phyloP scores from a whole-genome alignment of 2,113 vertebrate genomes.

The Xyliphius kryptos region DNA sequence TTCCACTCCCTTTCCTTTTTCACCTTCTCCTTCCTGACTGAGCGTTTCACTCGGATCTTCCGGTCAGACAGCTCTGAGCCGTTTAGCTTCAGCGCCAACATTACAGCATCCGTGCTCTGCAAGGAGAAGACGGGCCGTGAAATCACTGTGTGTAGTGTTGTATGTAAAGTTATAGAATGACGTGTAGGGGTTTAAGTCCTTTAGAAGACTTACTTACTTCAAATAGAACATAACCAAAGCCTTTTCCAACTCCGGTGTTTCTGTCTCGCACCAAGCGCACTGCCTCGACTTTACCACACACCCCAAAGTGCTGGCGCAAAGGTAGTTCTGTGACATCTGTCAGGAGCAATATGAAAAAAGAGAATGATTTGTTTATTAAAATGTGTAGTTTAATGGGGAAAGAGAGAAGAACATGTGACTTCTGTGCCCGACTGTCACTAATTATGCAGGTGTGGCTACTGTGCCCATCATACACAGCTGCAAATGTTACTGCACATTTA shows the following conservation, averaged over 20 bases:
- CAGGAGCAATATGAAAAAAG: too few relatives aligned
- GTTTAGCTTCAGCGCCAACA: slow-evolving; percentile 81
- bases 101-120: slow-evolving; percentile 79
- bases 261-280: slow-evolving; percentile 82
- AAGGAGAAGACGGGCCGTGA: too few relatives aligned
- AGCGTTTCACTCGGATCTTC: slow-evolving; percentile 75
- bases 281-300: slow-evolving; percentile 70
- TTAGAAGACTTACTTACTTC: slow-evolving; percentile 69
- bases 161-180: too few relatives aligned
- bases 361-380: too few relatives aligned
- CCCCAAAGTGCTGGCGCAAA: slow-evolving; percentile 73
- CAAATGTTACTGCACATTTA: too few relatives aligned
- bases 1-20: background rate
- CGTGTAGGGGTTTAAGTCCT: too few relatives aligned
- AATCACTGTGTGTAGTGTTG: too few relatives aligned
- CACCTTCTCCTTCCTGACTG: slow-evolving; percentile 63
- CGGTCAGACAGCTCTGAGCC: slow-evolving; percentile 72
- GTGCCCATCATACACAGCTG: too few relatives aligned
- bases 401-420: too few relatives aligned
- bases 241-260: slow-evolving; percentile 77
- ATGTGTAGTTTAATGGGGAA: too few relatives aligned
- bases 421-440: too few relatives aligned
- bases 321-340: slow-evolving; percentile 70
- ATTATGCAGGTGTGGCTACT: too few relatives aligned
- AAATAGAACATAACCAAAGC: slow-evolving; percentile 90